Conservation (phyloP, 2,888 invertebrate genomes). For the Hemaris fuciformis region DNA sequence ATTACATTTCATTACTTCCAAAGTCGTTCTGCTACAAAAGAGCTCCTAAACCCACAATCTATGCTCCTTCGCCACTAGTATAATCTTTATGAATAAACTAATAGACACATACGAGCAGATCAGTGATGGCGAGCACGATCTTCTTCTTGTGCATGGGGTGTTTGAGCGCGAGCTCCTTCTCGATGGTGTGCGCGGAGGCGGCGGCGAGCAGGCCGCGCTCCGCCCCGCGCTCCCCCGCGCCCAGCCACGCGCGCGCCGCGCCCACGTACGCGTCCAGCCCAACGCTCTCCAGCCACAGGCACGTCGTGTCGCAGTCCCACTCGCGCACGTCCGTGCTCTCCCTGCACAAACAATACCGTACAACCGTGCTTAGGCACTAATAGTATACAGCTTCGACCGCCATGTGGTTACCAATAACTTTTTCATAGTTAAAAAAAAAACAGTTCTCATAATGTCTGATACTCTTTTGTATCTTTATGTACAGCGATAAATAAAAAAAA, state of each 20-base stretch:
- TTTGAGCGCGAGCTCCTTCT: constrained; percentile 93
- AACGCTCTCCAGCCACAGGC: constrained; percentile 90
- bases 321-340: constrained; percentile 88
- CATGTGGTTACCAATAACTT: too few species aligned
- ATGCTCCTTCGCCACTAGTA: background rate
- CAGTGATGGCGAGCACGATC: constrained; percentile 87
- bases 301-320: constrained; percentile 90
- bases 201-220: constrained; percentile 83
- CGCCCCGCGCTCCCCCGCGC: constrained; percentile 81
- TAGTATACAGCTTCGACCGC: too few species aligned
- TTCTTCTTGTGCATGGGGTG: constrained; percentile 96
- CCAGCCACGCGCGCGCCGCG: constrained; percentile 92
- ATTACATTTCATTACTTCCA: too few species aligned
- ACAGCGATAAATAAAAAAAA: too few species aligned
- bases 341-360: constrained; percentile 51
- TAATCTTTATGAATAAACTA: too few species aligned
- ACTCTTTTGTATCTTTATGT: too few species aligned
- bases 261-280: constrained; percentile 90
- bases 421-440: too few species aligned
- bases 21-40: too few species aligned
- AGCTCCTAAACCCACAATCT: too few species aligned
- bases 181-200: constrained; percentile 90
- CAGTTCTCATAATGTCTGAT: too few species aligned
- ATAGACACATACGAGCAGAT: constrained; percentile 73
- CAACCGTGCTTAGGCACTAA: background rate